Evolutionary conservation across 2,113 vertebrate genomes (phyloP).

Genomic region (Alligator sinensis): DNA sequence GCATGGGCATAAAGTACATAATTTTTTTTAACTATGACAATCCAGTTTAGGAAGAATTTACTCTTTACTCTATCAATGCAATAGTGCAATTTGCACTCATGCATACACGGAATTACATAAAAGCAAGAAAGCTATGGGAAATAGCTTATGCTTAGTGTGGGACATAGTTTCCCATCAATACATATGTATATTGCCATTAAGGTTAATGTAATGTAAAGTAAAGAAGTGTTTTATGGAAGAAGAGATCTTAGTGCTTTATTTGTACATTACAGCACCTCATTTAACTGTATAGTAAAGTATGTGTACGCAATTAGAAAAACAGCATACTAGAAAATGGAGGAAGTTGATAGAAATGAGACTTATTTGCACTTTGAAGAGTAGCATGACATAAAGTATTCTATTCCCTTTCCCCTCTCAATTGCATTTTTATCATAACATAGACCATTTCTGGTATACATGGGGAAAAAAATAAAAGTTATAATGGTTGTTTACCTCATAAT

Average conservation of each 20-base stretch:
- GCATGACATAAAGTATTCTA: neutral
- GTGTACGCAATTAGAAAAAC: accelerated
- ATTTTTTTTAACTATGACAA: neutral
- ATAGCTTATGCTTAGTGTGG: neutral
- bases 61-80: neutral
- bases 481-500: neutral
- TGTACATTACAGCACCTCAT: accelerated
- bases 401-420: neutral
- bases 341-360: neutral
- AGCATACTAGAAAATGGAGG: neutral
- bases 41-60: too few relatives aligned
- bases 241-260: neutral
- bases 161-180: neutral
- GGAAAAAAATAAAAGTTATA: neutral
- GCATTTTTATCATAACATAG: neutral
- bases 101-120: neutral
- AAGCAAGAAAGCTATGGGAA: neutral
- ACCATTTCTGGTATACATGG: neutral
- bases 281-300: too few relatives aligned
- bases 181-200: neutral
- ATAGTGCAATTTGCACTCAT: neutral
- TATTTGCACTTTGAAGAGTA: neutral
- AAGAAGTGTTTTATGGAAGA: neutral
- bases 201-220: neutral
- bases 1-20: too few relatives aligned